Evolutionary conservation across 2,888 invertebrate genomes (phyloP).

Genomic region (Campoplex capitator): DNA sequence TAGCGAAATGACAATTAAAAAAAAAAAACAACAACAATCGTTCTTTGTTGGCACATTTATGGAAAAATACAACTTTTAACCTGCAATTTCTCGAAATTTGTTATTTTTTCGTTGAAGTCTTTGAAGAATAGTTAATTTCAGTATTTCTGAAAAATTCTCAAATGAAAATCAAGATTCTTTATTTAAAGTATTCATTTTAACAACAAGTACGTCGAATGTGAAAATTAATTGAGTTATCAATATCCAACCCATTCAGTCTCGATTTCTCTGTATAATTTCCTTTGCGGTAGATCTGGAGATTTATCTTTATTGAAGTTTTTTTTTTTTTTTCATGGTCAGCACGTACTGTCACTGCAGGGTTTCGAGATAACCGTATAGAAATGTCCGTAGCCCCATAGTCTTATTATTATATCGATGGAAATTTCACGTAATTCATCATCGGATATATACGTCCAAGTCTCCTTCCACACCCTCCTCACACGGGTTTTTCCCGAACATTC

Average conservation of each 20-base stretch:
- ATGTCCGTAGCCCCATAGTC: neutral
- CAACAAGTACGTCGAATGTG: neutral
- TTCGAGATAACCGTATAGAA: neutral
- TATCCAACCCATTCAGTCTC: neutral
- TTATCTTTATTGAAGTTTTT: neutral
- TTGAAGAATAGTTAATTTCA: too few relatives aligned
- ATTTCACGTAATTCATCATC: constrained; percentile 50
- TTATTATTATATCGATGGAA: constrained; percentile 1
- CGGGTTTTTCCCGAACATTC: constrained; percentile 26
- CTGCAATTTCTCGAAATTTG: neutral
- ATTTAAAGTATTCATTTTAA: neutral
- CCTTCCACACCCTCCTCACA: constrained; percentile 25
- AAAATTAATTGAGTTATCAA: neutral
- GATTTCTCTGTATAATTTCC: neutral
- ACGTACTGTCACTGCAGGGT: neutral
- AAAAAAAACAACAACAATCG: neutral
- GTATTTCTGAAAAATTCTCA: neutral
- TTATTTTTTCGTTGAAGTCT: neutral
- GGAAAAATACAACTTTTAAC: neutral
- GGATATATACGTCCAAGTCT: constrained; percentile 28
- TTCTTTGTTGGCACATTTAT: neutral
- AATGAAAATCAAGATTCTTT: neutral
- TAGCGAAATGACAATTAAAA: neutral
- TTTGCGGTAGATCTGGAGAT: neutral
- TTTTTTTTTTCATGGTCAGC: neutral